Base-by-base conservation (phyloP, 2,113 vertebrate species). In the Nettapus auritus region DNA sequence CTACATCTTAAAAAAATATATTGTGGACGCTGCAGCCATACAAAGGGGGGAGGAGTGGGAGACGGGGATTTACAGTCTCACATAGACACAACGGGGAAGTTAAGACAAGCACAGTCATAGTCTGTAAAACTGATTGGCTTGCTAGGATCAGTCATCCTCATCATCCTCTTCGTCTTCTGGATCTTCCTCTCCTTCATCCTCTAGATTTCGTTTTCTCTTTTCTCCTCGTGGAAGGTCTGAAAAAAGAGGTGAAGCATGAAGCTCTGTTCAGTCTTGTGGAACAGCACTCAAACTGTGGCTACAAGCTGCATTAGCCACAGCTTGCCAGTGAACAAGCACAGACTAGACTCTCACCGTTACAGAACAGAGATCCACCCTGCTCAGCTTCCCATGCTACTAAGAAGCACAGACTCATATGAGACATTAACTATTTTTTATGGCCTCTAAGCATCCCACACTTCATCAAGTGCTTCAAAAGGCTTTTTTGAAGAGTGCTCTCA, bases 1-100 rank as follows among this genome's bases (percentile, higher is more conserved):
- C 97, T 97, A 96, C 92, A 64, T 94, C 90, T 97, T 97, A 97
- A 97, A 97, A 97, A 97, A 96, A 97, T 97, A 97, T 96, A 97
- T 91, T 97, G 96, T 97, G 94, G 96, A 94, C 15, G 93, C 96
- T 97, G 96, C 96, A 96, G 95, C 96, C 96, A 93, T 97, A 97
- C 95, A 97, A 97, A 97, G 91, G 44, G 93, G 94, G 85, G 77
- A 95, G 88, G 95, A 96, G 86, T 18, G 80, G 96, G 96, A 88
- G 86, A 66, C 7, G 1, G 96, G 95, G 92, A 86, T 96, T 94
- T 94, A 94, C 96, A 96, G 96, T 96, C 97, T 97, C 96, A 97
- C 96, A 93, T 60, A 96, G 96, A 93, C 95, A 95, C 95, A 94
- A 97, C 48, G 59, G 81, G 94, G 86, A 95, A 79, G 93, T 94